Evolutionary conservation across 2,888 invertebrate genomes (phyloP).

Genomic region (Hymenopus coronatus): DNA sequence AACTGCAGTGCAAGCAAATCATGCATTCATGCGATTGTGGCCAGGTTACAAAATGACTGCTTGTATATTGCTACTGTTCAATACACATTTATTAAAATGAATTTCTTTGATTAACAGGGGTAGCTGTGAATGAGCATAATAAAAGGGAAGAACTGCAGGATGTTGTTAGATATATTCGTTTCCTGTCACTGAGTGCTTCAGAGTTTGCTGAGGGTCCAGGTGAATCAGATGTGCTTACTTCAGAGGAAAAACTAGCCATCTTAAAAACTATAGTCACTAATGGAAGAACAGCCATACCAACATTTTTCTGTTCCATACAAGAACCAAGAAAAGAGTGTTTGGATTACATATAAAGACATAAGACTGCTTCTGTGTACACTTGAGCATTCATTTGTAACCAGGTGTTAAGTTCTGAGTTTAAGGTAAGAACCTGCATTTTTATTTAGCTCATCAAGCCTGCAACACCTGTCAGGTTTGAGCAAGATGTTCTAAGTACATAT

Average conservation of each 20-base stretch:
- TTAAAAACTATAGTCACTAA: not conserved
- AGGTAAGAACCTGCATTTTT: too few species aligned
- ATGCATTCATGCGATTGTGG: too few species aligned
- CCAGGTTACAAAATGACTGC: too few species aligned
- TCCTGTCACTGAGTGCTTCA: not conserved
- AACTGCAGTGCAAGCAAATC: too few species aligned
- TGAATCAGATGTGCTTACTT: not conserved
- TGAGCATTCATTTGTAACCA: too few species aligned
- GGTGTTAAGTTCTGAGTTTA: too few species aligned
- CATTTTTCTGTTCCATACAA: not conserved
- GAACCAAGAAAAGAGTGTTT: not conserved
- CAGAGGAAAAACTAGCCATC: not conserved
- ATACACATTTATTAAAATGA: not conserved
- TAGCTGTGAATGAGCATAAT: not conserved
- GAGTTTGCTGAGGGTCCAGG: slow-evolving; percentile 5
- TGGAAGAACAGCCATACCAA: not conserved
- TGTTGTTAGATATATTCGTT: not conserved
- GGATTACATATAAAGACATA: not conserved
- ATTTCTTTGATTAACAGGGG: not conserved
- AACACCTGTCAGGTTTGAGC: too few species aligned
- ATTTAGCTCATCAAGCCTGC: too few species aligned
- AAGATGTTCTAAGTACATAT: too few species aligned
- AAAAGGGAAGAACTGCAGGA: not conserved
- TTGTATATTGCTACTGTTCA: not conserved
- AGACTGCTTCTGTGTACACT: too few species aligned